Evolutionary conservation across 2,888 invertebrate species (phyloP).

Genomic region (Drosophila limbata): DNA sequence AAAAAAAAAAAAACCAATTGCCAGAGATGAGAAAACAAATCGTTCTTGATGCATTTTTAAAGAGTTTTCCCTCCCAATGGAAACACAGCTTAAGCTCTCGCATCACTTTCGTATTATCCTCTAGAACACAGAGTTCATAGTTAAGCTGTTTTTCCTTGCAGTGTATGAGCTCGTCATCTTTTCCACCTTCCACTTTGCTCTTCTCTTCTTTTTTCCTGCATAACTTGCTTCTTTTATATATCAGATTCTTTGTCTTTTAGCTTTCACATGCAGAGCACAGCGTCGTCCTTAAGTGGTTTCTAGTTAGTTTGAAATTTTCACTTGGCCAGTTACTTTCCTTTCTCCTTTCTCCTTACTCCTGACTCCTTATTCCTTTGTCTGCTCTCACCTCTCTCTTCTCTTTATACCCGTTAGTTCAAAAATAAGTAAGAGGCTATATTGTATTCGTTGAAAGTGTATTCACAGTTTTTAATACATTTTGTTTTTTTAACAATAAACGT

Average conservation of each 20-base stretch:
- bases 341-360: background rate
- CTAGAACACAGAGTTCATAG: conserved; percentile 1
- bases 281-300: conserved; percentile 74
- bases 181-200: background rate
- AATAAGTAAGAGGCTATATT: no score
- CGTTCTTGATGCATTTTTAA: conserved; percentile 10
- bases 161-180: conserved; percentile 13
- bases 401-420: background rate
- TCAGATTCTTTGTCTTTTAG: conserved; percentile 39
- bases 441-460: no score
- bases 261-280: conserved; percentile 46
- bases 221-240: conserved; percentile 31
- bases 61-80: conserved; percentile 2
- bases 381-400: background rate
- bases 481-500: no score
- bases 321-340: conserved; percentile 44
- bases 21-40: background rate
- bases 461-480: no score
- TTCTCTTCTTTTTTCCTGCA: background rate
- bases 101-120: conserved; percentile 8
- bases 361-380: background rate
- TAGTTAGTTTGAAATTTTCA: conserved; percentile 77
- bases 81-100: conserved; percentile 5
- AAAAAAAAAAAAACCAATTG: background rate
- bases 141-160: conserved; percentile 24